Percentiles rank a stretch among this genome's conserved stretches.
phyloP scores from a whole-genome alignment of 2,113 vertebrate genomes.

The Limnothrissa miodon region DNA sequence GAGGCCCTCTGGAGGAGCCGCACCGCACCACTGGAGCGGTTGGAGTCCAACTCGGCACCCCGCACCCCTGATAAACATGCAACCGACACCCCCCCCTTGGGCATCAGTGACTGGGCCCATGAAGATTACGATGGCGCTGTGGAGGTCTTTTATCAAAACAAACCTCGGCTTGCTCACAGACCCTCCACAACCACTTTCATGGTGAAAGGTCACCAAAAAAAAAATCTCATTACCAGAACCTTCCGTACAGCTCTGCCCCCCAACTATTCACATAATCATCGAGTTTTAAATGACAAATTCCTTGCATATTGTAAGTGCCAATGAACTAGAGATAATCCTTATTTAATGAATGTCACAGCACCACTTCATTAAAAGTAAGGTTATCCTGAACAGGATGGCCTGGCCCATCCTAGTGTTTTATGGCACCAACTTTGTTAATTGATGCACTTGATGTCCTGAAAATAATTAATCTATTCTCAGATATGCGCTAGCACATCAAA shows the following conservation, averaged over 20 bases:
- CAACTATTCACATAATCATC: conserved; percentile 30
- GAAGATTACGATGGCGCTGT: not conserved
- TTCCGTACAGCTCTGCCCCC: conserved; percentile 6
- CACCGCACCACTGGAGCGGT: not conserved
- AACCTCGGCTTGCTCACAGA: not conserved
- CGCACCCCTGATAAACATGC: not conserved
- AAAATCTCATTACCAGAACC: conserved; percentile 29
- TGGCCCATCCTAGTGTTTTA: conserved; percentile 22
- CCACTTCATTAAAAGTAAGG: conserved; percentile 47
- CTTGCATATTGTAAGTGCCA: conserved; percentile 38
- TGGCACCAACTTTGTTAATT: conserved; percentile 30
- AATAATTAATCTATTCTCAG: not conserved
- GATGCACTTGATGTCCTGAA: conserved; percentile 5
- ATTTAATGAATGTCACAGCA: conserved; percentile 54
- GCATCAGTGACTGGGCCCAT: not conserved
- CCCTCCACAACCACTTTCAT: not conserved
- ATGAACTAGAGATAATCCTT: conserved; percentile 51
- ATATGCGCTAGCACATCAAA: not conserved
- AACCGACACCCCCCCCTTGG: not conserved
- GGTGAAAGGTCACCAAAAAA: conserved; percentile 32
- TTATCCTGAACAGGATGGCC: conserved; percentile 21
- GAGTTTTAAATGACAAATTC: conserved; percentile 47
- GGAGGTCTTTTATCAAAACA: not conserved
- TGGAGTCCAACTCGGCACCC: not conserved
- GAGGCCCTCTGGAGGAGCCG: not conserved